These are phyloP conservation scores for Bradypus variegatus DNA, from an alignment of 2,797 vertebrate species.

Conservation along the genomic window DNA sequence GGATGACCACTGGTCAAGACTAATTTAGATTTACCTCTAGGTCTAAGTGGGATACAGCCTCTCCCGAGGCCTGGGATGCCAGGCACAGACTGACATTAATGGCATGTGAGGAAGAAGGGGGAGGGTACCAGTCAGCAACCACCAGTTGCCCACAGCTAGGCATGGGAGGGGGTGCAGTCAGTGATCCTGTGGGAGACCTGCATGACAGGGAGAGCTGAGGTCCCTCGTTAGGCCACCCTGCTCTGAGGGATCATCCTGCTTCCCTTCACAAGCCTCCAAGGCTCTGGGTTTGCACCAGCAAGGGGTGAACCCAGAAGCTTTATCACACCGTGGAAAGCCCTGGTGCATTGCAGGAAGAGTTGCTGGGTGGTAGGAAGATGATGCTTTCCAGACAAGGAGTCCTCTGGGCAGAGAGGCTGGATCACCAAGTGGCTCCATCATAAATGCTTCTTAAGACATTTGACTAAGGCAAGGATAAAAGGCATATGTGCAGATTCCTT, in stretches of 20 bases:
- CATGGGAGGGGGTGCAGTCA: background rate
- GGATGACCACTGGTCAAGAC: background rate
- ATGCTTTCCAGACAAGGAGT: background rate
- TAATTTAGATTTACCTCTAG: background rate
- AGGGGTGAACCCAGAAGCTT: background rate
- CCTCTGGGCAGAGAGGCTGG: background rate
- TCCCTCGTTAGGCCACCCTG: too few relatives aligned
- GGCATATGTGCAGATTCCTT: background rate
- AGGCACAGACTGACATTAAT: background rate
- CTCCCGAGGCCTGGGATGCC: background rate
- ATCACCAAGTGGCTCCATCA: background rate
- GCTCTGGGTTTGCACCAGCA: background rate
- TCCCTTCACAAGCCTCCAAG: background rate
- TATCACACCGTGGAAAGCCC: background rate
- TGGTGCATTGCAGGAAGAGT: background rate
- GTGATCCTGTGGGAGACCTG: accelerated
- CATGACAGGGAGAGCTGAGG: background rate
- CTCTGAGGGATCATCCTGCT: background rate
- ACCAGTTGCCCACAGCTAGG: background rate
- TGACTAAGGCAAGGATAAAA: background rate
- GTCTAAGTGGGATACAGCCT: background rate
- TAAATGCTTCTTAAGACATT: background rate
- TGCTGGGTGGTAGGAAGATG: background rate
- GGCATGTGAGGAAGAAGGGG: background rate
- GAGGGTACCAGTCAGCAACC: background rate